Evolutionary conservation across 2,113 vertebrate species (phyloP).

Genomic region (Australoheros scitulus): DNA sequence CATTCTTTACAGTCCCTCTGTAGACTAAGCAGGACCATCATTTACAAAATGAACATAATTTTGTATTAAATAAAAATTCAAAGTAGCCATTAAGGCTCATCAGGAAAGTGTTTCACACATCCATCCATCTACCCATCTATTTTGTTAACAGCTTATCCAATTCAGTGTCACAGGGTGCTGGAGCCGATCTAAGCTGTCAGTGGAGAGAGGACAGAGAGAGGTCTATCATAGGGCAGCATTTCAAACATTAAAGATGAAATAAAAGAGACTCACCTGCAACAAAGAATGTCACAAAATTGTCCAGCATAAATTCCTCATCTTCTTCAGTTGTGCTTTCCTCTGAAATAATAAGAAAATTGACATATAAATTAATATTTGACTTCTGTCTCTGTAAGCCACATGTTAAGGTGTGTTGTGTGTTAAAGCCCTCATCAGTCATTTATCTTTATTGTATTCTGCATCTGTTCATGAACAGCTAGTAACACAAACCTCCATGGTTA

Average conservation of each 20-base stretch:
- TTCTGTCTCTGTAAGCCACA: not conserved
- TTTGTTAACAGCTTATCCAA: too few species aligned
- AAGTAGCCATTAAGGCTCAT: too few species aligned
- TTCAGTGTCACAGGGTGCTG: too few species aligned
- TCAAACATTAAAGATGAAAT: not conserved
- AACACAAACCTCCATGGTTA: not conserved
- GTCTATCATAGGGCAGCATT: not conserved
- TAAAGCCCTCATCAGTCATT: not conserved
- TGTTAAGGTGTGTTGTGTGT: not conserved
- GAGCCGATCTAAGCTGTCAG: too few species aligned
- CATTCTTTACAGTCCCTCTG: too few species aligned
- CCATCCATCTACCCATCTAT: too few species aligned
- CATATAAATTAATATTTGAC: not conserved
- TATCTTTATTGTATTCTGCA: not conserved
- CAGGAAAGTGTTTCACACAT: too few species aligned
- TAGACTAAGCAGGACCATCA: too few species aligned
- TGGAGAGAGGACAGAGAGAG: too few species aligned
- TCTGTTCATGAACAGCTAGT: not conserved
- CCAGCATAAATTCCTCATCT: conserved; percentile 87
- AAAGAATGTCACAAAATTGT: conserved; percentile 94
- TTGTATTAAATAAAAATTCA: too few species aligned
- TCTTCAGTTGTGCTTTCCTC: conserved; percentile 80
- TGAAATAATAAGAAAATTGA: conserved; percentile 42
- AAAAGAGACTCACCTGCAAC: conserved; percentile 84
- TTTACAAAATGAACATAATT: too few species aligned